Evolutionary conservation across 2,888 invertebrate genomes (phyloP).

Genomic region (Athalia cordata): DNA sequence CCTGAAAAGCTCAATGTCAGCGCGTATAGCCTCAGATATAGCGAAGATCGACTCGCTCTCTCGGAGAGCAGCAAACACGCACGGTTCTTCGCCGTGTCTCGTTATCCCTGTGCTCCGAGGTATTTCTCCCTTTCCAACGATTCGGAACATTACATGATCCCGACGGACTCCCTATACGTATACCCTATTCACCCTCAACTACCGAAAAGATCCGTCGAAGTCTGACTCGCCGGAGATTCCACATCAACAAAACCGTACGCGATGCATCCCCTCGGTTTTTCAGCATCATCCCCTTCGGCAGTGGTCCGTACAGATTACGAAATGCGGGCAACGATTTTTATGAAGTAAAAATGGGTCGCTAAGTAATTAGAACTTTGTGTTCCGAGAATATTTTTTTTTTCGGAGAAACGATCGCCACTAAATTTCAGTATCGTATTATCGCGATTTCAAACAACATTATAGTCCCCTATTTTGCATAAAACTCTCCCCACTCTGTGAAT

Average conservation of each 20-base stretch:
- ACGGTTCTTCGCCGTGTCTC: conserved; percentile 33
- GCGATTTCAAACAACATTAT: too few relatives aligned
- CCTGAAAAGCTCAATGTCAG: not conserved
- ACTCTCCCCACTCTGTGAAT: too few relatives aligned
- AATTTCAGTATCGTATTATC: too few relatives aligned
- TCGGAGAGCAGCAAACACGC: conserved; percentile 7
- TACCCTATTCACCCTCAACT: conserved; percentile 11
- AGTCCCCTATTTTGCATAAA: too few relatives aligned
- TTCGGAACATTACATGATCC: conserved; percentile 39
- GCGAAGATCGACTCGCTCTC: not conserved
- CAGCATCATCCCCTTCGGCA: not conserved
- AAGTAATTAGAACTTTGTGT: too few relatives aligned
- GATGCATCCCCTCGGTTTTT: not conserved
- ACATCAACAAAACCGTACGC: conserved; percentile 2
- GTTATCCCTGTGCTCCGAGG: conserved; percentile 25
- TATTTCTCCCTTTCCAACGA: conserved; percentile 27
- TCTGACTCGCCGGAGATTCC: conserved; percentile 10
- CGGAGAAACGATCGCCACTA: too few relatives aligned
- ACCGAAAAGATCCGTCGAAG: not conserved
- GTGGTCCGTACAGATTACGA: too few relatives aligned
- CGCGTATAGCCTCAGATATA: not conserved
- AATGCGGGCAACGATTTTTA: too few relatives aligned
- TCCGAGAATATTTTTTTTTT: too few relatives aligned
- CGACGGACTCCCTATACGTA: conserved; percentile 17
- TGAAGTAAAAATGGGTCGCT: too few relatives aligned